These are phyloP conservation scores for Phylloscopus trochiloides DNA, from an alignment of 2,113 vertebrate genomes.

Conservation along the genomic window DNA sequence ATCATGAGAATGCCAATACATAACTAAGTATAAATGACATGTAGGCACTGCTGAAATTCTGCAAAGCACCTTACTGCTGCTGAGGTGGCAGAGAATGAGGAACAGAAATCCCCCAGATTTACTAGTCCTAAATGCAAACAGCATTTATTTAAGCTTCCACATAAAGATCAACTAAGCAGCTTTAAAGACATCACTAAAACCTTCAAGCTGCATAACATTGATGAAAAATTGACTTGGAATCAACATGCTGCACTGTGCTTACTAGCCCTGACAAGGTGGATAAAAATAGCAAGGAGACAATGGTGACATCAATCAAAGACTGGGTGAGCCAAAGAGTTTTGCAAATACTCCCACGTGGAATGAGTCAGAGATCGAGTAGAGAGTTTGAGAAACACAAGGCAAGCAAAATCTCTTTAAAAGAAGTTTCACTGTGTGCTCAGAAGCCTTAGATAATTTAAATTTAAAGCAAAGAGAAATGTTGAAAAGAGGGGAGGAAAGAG, in stretches of 20 bases:
- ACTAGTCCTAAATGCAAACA: neutral
- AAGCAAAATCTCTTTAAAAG: conserved; percentile 47
- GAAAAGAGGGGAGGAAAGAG: accelerated
- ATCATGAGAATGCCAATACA: neutral
- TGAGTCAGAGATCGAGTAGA: conserved; percentile 44
- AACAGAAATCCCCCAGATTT: conserved; percentile 37
- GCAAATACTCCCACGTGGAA: conserved; percentile 49
- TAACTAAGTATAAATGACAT: neutral
- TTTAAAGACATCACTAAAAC: conserved; percentile 53
- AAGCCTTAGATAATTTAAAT: neutral
- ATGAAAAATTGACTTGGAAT: conserved; percentile 46
- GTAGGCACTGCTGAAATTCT: neutral
- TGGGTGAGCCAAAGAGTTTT: conserved; percentile 26
- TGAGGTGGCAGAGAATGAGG: neutral
- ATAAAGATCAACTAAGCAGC: conserved; percentile 48
- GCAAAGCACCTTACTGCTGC: conserved; percentile 6
- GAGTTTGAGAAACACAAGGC: conserved; percentile 48
- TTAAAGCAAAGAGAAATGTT: neutral
- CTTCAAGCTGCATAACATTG: conserved; percentile 43
- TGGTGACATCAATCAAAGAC: conserved; percentile 45
- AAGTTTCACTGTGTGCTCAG: conserved; percentile 12
- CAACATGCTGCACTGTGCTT: conserved; percentile 4
- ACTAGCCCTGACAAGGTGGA: conserved; percentile 29
- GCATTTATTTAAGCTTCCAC: conserved; percentile 42
- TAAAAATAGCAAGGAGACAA: conserved; percentile 59